These are phyloP conservation scores for Campoletis sonorensis DNA, from an alignment of 1,140 invertebrate species.

Conservation along the genomic window DNA sequence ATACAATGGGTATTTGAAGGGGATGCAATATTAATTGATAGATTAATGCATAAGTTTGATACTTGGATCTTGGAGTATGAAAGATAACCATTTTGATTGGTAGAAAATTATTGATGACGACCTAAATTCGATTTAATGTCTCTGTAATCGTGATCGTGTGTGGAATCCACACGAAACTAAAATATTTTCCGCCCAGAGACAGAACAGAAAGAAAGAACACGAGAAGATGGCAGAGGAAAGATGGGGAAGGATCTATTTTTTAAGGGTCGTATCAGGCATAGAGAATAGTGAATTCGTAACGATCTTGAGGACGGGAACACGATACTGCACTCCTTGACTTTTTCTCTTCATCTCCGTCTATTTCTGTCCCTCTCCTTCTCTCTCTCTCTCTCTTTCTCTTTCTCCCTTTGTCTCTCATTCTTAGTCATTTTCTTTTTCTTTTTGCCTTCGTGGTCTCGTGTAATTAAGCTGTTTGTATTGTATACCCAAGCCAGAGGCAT, in stretches of 20 bases:
- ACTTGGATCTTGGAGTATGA: too few species aligned
- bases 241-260: background rate
- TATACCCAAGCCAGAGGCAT: conserved; percentile 48
- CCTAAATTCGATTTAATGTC: background rate
- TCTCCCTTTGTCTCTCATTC: background rate
- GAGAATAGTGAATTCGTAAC: conserved; percentile 50
- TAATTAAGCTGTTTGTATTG: conserved; percentile 73
- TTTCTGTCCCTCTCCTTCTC: background rate
- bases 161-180: background rate
- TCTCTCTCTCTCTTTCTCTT: background rate
- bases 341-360: background rate
- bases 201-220: background rate
- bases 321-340: background rate
- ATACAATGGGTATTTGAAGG: too few species aligned
- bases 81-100: too few species aligned
- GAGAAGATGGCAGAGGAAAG: background rate
- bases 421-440: background rate
- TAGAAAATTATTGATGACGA: too few species aligned
- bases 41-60: background rate
- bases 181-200: background rate
- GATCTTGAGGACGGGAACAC: conserved; percentile 36
- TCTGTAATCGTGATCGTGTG: background rate
- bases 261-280: background rate
- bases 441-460: conserved; percentile 54
- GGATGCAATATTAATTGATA: too few species aligned